Base-by-base conservation (phyloP, 2,113 vertebrate genomes). In the Percopsis transmontana region DNA sequence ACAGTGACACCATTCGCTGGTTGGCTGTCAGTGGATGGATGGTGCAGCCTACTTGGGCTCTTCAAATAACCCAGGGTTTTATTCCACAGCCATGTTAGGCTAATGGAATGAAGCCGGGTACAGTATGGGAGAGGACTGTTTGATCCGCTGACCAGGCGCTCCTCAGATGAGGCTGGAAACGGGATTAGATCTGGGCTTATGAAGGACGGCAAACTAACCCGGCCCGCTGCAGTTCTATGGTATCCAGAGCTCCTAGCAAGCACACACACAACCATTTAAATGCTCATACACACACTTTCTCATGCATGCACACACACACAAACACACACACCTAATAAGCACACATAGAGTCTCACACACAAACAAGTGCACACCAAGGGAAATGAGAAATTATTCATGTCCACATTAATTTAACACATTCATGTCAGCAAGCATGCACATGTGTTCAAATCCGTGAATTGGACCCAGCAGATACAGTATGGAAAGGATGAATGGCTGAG, bases 1-100 rank as follows among this genome's bases (percentile, higher is more conserved):
- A 65, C 70, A 78, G 62, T 77, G 81, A 81, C 76, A 77, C 73
- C 71, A 57, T 72, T 48, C 19, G 47, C 77, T 77, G 73, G 79
- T 66, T 77, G 70, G 74, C 66, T 83, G 80, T 83, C 72, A 78
- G 66, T 77, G 70, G 23, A 82, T 83, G 77, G 76, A 78, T 81
- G 71, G 39, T 57, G 40, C 62, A 56, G 57, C 48, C 61, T 52
- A 58, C 24, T 39, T 40, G 66, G 11, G 23, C 68, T 74, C 61
- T 76, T 78, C 72, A 73, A 80, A 83, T 78, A 72, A 77, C 72
- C 63, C 45, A n/a, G 38, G 72, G 70, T 80, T 81, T 58, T 77
- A 73, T 65, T 77, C 59, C 15, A 12, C 38, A 58, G 66, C 76
- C 62, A 45, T 72, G 79, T 85, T 73, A 51, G 63, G 40, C 74